phyloP scores from a whole-genome alignment of 2,797 vertebrate species.

The Epinephelus malabaricus region DNA sequence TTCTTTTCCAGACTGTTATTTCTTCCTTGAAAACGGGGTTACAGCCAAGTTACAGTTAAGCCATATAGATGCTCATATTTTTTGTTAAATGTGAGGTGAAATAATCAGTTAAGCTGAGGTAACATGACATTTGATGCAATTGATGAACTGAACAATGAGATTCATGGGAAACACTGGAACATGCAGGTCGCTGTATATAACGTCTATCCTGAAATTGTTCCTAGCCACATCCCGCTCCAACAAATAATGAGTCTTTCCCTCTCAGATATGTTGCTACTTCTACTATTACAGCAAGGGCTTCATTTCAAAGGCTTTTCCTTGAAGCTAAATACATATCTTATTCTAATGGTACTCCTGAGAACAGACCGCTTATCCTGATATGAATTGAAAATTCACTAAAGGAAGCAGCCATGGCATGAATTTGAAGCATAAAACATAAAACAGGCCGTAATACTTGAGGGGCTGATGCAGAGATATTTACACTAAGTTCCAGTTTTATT shows the following conservation, averaged over 20 bases:
- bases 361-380: slow-evolving; percentile 73
- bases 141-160: slow-evolving; percentile 16
- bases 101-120: slow-evolving; percentile 23
- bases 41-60: slow-evolving; percentile 37
- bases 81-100: slow-evolving; percentile 29
- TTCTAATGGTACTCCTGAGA: slow-evolving; percentile 81
- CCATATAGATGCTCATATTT: slow-evolving; percentile 19
- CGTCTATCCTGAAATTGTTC: slow-evolving; percentile 34
- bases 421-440: slow-evolving; percentile 67
- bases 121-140: slow-evolving; percentile 26
- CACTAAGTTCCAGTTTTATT: slow-evolving; percentile 52
- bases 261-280: slow-evolving; percentile 55
- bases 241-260: slow-evolving; percentile 61
- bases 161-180: slow-evolving; percentile 15
- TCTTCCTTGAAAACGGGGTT: slow-evolving; percentile 48
- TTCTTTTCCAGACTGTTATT: slow-evolving; percentile 64
- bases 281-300: slow-evolving; percentile 60
- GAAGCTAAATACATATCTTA: slow-evolving; percentile 81
- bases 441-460: slow-evolving; percentile 32
- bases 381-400: slow-evolving; percentile 73
- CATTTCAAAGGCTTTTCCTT: slow-evolving; percentile 79
- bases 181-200: slow-evolving; percentile 11
- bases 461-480: slow-evolving; percentile 53
- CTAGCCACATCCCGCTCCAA: slow-evolving; percentile 28
- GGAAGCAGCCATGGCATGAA: slow-evolving; percentile 65